Conservation (phyloP, 2,113 vertebrate genomes). For the Struthio camelus region DNA sequence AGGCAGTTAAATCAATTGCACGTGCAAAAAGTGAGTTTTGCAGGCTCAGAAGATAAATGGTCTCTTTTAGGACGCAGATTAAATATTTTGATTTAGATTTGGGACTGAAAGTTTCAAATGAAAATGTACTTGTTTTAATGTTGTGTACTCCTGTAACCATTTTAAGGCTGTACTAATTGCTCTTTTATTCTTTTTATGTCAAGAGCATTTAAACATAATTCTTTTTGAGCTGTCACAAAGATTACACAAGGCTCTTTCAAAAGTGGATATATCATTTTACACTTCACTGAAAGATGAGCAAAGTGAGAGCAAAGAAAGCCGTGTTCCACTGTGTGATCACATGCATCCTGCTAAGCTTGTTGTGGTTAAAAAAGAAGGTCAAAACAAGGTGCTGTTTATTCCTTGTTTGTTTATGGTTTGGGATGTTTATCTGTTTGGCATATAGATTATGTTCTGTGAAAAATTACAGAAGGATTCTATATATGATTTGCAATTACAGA, state of each 20-base stretch:
- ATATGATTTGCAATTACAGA: not conserved
- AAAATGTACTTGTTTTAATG: not conserved
- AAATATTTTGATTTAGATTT: not conserved
- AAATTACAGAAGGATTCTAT: not conserved
- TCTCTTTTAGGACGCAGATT: not conserved
- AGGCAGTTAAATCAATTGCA: not conserved
- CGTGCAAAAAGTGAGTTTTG: not conserved
- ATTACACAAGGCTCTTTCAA: constrained; percentile 75
- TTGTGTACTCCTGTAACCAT: not conserved
- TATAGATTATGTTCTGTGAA: not conserved
- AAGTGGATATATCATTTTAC: constrained; percentile 75
- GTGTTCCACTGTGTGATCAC: constrained; percentile 71
- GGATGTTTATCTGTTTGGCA: not conserved
- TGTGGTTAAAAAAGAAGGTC: constrained; percentile 78
- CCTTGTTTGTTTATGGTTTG: not conserved
- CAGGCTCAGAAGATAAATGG: fast-evolving
- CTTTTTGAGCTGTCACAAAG: constrained; percentile 76
- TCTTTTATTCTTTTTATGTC: not conserved
- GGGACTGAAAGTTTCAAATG: not conserved
- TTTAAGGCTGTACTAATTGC: not conserved
- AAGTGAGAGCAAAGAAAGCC: not conserved
- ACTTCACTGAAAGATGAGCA: constrained; percentile 41
- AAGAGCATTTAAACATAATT: constrained; percentile 81
- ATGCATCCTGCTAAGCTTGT: constrained; percentile 74
- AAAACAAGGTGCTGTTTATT: constrained; percentile 76